A percentile compares a stretch with the other conserved stretches of the same genome.
phyloP scores from a whole-genome alignment of 2,113 vertebrate species.

The Sylvilagus bachmani region DNA sequence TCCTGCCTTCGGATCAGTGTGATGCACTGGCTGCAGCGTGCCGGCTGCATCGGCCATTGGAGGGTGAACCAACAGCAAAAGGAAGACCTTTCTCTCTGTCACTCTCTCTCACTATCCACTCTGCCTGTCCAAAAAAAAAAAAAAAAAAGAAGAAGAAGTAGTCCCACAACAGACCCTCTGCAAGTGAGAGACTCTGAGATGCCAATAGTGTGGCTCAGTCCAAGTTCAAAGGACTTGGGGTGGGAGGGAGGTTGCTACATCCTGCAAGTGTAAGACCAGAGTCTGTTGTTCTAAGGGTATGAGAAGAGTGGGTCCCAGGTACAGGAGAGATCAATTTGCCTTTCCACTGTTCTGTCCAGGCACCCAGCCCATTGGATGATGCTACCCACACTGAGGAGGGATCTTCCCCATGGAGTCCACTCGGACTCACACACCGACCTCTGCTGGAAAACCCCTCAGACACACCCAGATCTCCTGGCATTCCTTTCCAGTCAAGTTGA shows the following conservation, averaged over 20 bases:
- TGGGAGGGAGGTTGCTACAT: fast-evolving
- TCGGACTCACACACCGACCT: background rate
- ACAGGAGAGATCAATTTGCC: background rate
- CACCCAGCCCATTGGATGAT: background rate
- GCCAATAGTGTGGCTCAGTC: background rate
- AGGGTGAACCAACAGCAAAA: too few relatives aligned
- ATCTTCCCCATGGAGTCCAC: background rate
- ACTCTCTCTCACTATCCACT: too few relatives aligned
- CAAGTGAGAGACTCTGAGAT: background rate
- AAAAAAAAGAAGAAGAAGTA: too few relatives aligned
- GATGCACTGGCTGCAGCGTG: too few relatives aligned
- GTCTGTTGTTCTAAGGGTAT: background rate
- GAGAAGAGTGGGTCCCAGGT: background rate
- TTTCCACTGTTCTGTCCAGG: background rate
- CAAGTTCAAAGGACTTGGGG: background rate
- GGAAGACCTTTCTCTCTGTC: too few relatives aligned
- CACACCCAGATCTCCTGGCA: background rate
- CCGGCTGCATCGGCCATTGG: too few relatives aligned
- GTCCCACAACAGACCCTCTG: background rate
- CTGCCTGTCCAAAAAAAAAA: too few relatives aligned
- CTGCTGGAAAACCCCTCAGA: background rate
- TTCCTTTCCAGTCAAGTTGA: background rate
- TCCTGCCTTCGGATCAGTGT: too few relatives aligned
- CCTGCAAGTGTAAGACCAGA: background rate
- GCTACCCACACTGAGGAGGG: background rate